Conservation (phyloP, 1,140 invertebrate genomes). For the Tetramorium parvispinum region DNA sequence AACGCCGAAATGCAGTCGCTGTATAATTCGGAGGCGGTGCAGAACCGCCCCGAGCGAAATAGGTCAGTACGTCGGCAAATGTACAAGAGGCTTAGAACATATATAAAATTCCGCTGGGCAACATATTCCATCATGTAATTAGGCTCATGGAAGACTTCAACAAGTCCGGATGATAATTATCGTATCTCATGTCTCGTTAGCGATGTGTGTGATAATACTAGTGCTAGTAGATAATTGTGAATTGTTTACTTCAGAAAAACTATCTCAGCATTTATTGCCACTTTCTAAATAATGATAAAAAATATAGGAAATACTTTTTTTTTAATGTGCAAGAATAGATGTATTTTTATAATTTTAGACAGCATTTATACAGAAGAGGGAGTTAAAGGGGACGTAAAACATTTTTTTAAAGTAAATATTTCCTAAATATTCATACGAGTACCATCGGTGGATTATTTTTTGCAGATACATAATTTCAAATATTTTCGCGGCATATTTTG, state of each 20-base stretch:
- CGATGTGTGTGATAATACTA: not conserved
- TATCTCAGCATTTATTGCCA: not conserved
- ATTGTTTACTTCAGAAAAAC: not conserved
- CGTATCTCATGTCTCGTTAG: not conserved
- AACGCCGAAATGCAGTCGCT: slow-evolving; percentile 23
- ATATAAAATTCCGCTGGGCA: not conserved
- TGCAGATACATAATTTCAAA: not conserved
- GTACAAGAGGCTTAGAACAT: slow-evolving; percentile 3
- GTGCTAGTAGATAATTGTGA: not conserved
- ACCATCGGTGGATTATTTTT: not conserved
- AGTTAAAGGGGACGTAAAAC: not conserved
- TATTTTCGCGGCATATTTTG: slow-evolving; percentile 31
- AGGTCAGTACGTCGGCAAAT: slow-evolving; percentile 57
- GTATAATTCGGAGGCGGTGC: slow-evolving; percentile 7
- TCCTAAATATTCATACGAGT: not conserved
- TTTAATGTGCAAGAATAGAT: not conserved
- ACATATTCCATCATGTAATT: slow-evolving; percentile 1
- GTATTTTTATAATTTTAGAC: not conserved
- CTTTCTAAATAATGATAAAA: not conserved
- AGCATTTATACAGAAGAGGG: not conserved
- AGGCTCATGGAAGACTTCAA: not conserved
- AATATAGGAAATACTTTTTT: not conserved
- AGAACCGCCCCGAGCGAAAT: slow-evolving; percentile 37
- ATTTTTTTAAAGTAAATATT: not conserved
- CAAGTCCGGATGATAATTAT: not conserved